Percentiles rank a stretch among this genome's conserved stretches.
These are phyloP conservation scores for Polyergus mexicanus DNA, from an alignment of 1,140 invertebrate genomes.

Conservation along the genomic window DNA sequence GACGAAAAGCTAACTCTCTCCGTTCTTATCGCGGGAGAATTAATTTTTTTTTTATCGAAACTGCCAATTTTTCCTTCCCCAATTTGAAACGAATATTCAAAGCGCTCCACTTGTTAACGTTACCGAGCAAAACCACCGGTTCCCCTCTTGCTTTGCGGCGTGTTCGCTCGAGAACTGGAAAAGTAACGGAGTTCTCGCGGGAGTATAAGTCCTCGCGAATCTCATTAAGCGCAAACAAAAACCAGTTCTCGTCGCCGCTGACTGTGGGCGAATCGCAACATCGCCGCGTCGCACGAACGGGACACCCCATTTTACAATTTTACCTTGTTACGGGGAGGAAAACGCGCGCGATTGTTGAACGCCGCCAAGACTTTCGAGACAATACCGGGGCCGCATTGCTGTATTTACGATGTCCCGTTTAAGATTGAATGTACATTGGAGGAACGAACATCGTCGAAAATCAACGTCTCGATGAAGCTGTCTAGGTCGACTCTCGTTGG, in stretches of 20 bases:
- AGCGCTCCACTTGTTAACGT: neutral
- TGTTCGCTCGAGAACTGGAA: neutral
- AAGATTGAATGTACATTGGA: conserved; percentile 15
- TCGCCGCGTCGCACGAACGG: neutral
- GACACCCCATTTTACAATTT: conserved; percentile 33
- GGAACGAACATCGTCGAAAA: neutral
- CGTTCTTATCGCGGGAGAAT: neutral
- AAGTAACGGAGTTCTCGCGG: conserved; percentile 13
- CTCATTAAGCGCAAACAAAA: conserved; percentile 61
- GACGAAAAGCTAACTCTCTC: neutral
- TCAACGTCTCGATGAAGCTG: neutral
- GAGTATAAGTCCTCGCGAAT: conserved; percentile 26
- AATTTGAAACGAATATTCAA: too few relatives aligned
- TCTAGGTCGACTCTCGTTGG: neutral
- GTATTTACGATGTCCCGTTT: neutral
- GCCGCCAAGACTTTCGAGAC: conserved; percentile 23
- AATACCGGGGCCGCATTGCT: conserved; percentile 13
- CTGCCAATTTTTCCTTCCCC: neutral
- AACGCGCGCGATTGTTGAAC: conserved; percentile 14
- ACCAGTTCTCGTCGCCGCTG: conserved; percentile 2
- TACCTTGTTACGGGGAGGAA: conserved; percentile 10
- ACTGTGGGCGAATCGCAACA: neutral
- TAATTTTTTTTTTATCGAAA: neutral
- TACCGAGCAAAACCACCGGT: neutral
- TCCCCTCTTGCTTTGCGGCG: neutral